These are phyloP conservation scores for Actinopyga echinites DNA, from an alignment of 53 echinoderm and acorn worm species.

Conservation along the genomic window DNA sequence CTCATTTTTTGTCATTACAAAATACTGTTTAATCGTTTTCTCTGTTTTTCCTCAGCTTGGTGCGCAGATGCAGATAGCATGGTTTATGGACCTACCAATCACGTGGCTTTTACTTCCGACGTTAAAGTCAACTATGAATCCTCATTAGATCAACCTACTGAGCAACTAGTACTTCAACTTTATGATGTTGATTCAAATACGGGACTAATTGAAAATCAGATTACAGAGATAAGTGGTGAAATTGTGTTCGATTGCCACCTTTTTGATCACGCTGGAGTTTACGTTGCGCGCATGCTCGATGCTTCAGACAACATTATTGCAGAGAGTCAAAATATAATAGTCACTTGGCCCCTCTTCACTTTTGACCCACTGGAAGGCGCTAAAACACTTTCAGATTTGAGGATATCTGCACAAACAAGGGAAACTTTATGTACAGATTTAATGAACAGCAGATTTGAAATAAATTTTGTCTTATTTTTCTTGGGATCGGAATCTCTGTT, in stretches of 20 bases:
- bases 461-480: constrained; percentile 5
- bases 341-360: constrained; percentile 1
- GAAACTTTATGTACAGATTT: background rate
- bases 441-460: background rate
- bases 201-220: constrained; percentile 31
- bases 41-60: background rate
- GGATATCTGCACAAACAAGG: background rate
- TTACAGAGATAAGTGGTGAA: constrained; percentile 23
- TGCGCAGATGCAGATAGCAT: background rate
- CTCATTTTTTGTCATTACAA: too few relatives aligned
- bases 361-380: background rate
- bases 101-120: constrained; percentile 56
- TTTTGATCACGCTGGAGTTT: constrained; percentile 78
- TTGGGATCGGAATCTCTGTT: background rate
- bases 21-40: background rate
- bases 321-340: background rate
- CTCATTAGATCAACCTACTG: background rate
- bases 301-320: constrained; percentile 16
- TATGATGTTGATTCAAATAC: constrained; percentile 51
- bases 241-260: constrained; percentile 68
- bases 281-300: constrained; percentile 47
- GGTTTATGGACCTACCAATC: constrained; percentile 3
- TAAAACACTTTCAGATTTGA: background rate
- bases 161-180: constrained; percentile 43
- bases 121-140: constrained; percentile 47